phyloP scores from a whole-genome alignment of 2,113 vertebrate genomes.

The Psophia crepitans region DNA sequence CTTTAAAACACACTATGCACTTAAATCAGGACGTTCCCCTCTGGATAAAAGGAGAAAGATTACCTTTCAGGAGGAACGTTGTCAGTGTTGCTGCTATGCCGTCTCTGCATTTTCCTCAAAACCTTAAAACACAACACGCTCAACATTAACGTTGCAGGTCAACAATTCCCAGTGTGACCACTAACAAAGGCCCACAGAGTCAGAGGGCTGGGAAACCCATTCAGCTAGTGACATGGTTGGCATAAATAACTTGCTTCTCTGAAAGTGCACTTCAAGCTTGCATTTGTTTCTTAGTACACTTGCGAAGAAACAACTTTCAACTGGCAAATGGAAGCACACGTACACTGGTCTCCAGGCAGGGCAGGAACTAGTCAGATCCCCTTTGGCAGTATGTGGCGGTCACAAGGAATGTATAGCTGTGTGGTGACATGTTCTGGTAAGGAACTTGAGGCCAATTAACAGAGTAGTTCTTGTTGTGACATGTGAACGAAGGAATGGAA shows the following conservation, averaged over 20 bases:
- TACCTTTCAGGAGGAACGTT: constrained; percentile 91
- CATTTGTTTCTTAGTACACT: not conserved
- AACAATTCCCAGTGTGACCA: not conserved
- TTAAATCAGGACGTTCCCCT: not conserved
- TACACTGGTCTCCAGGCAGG: not conserved
- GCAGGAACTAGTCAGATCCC: not conserved
- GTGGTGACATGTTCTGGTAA: not conserved
- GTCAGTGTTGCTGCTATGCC: constrained; percentile 98
- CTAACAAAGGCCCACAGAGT: not conserved
- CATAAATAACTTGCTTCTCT: not conserved
- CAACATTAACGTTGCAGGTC: constrained; percentile 55
- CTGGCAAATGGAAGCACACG: not conserved
- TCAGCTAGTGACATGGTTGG: constrained; percentile 19
- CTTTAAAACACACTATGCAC: not conserved
- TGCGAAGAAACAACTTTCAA: not conserved
- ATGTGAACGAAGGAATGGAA: not conserved
- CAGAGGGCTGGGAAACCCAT: not conserved
- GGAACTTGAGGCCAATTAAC: not conserved
- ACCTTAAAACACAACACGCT: constrained; percentile 80
- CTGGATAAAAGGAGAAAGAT: not conserved
- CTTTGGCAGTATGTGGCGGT: not conserved
- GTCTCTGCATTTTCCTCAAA: constrained; percentile 94
- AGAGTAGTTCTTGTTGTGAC: not conserved
- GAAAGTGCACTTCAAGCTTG: not conserved
- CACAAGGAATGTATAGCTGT: not conserved